A percentile compares a stretch with the other conserved stretches of the same genome.
phyloP scores from a whole-genome alignment of 2,888 invertebrate species.

The Tenthredo livida region DNA sequence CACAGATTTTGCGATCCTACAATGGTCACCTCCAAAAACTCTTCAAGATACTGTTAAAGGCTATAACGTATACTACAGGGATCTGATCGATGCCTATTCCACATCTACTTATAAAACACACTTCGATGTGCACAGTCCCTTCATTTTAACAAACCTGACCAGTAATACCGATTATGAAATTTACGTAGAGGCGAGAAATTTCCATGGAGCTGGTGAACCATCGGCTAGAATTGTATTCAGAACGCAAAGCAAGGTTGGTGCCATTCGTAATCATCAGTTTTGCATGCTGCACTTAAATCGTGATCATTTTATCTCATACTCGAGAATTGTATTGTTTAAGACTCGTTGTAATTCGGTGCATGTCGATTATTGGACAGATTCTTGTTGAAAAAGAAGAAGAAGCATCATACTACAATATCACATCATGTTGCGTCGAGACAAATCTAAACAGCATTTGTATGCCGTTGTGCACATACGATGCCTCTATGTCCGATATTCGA shows the following conservation, averaged over 20 bases:
- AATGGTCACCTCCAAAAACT: slow-evolving; percentile 87
- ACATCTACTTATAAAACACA: slow-evolving; percentile 77
- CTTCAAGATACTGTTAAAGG: slow-evolving; percentile 86
- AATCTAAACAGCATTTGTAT: slow-evolving; percentile 85
- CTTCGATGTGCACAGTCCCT: slow-evolving; percentile 83
- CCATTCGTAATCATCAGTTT: background rate
- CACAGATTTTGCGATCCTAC: slow-evolving; percentile 87
- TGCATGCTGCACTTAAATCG: background rate
- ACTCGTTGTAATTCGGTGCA: background rate
- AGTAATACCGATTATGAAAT: slow-evolving; percentile 90
- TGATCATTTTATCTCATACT: background rate
- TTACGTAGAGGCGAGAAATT: slow-evolving; percentile 89
- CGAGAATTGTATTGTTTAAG: background rate
- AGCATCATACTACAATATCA: slow-evolving; percentile 87
- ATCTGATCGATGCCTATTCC: slow-evolving; percentile 81
- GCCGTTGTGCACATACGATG: slow-evolving; percentile 90
- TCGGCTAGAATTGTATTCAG: slow-evolving; percentile 89
- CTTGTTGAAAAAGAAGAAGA: slow-evolving; percentile 82
- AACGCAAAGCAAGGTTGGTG: slow-evolving; percentile 84
- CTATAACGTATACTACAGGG: slow-evolving; percentile 83
- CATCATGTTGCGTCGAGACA: slow-evolving; percentile 87
- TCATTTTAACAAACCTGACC: slow-evolving; percentile 87
- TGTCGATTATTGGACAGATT: slow-evolving; percentile 75
- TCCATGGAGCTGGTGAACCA: slow-evolving; percentile 88
- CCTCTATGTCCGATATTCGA: slow-evolving; percentile 89